Evolutionary conservation across 2,888 invertebrate species (phyloP).

Genomic region (Nymphalis c-album): DNA sequence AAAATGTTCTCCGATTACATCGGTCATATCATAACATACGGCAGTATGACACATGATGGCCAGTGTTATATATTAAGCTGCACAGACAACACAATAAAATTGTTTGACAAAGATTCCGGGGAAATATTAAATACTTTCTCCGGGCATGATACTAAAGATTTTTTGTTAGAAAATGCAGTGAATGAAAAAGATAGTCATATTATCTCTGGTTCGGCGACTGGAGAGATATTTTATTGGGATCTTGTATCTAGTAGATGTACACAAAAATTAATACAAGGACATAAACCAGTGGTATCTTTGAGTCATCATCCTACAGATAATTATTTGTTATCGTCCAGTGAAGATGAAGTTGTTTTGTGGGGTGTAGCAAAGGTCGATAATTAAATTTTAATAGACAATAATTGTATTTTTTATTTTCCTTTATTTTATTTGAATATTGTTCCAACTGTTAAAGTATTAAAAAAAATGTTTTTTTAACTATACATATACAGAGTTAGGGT

Average conservation of each 20-base stretch:
- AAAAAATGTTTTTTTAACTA: no score
- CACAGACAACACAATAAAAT: constrained; percentile 89
- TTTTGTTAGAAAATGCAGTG: constrained; percentile 92
- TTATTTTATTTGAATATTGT: no score
- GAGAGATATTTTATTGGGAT: constrained; percentile 94
- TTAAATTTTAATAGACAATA: constrained; percentile 34
- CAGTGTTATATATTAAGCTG: constrained; percentile 95
- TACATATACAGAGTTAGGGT: no score
- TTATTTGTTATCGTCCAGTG: constrained; percentile 87
- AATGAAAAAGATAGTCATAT: constrained; percentile 92
- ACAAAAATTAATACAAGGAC: constrained; percentile 77
- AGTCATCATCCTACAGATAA: constrained; percentile 90
- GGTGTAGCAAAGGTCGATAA: constrained; percentile 59
- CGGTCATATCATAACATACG: constrained; percentile 92
- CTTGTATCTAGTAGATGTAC: constrained; percentile 85
- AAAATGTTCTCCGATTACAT: constrained; percentile 91
- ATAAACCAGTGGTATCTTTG: constrained; percentile 88
- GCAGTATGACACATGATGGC: constrained; percentile 93
- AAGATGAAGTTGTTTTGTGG: constrained; percentile 87
- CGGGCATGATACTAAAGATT: constrained; percentile 92
- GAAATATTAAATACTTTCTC: constrained; percentile 83
- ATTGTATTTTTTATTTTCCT: constrained; percentile 12
- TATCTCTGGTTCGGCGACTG: constrained; percentile 94
- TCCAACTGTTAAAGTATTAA: no score
- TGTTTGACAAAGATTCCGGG: constrained; percentile 90